Percentiles rank a stretch among this genome's conserved stretches.
phyloP scores from a whole-genome alignment of 2,888 invertebrate species.

The Galerucella calmariensis region DNA sequence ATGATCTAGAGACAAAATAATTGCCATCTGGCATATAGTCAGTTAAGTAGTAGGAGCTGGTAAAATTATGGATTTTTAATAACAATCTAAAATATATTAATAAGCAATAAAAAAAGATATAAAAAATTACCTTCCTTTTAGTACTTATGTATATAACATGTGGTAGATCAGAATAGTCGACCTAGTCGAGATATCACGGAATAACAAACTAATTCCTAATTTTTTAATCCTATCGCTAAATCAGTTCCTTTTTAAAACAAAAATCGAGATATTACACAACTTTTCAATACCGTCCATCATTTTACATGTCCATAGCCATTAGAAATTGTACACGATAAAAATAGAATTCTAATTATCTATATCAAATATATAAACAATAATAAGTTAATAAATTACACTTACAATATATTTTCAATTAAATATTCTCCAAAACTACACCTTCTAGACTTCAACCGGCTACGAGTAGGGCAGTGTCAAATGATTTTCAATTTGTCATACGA shows the following conservation, averaged over 20 bases:
- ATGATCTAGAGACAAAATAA: no score
- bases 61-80: no score
- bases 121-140: no score
- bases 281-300: background rate
- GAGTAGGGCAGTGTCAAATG: slow-evolving; percentile 23
- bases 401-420: slow-evolving; percentile 5
- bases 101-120: no score
- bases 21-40: no score
- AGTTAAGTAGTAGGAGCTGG: no score
- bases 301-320: no score
- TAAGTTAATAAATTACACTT: background rate
- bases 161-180: no score
- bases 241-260: background rate
- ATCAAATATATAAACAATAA: background rate
- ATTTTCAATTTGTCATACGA: slow-evolving; percentile 5
- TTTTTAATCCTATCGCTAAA: background rate
- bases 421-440: slow-evolving; percentile 12
- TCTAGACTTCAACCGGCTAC: slow-evolving; percentile 16
- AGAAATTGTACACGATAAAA: background rate
- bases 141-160: no score
- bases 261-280: background rate
- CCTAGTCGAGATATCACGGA: no score
- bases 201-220: background rate
- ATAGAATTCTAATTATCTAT: background rate
- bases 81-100: no score